Conservation (phyloP, 2,113 vertebrate species). For the Lamprologus callipterus region DNA sequence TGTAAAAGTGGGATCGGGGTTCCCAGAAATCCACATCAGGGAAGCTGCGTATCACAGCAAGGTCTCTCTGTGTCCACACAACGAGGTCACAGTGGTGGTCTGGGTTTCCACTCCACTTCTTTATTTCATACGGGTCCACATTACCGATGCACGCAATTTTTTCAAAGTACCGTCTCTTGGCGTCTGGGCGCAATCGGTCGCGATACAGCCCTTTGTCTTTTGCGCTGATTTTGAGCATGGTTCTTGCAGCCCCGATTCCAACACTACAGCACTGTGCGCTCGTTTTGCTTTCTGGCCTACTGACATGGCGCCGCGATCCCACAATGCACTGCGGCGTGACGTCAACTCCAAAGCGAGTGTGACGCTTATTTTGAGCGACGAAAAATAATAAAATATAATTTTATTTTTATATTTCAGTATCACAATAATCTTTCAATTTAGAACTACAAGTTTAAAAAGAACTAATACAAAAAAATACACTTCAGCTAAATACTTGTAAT, state of each 20-base stretch:
- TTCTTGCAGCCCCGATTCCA: neutral
- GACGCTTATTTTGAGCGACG: neutral
- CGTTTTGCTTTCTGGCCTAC: rapidly evolving
- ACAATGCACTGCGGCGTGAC: neutral
- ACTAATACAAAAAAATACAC: neutral
- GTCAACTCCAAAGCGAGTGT: neutral
- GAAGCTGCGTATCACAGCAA: too few relatives aligned
- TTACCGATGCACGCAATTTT: neutral
- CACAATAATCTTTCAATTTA: neutral
- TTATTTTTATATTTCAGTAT: neutral
- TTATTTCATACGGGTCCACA: neutral
- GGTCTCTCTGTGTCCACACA: rapidly evolving
- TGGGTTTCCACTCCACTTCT: neutral
- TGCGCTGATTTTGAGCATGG: neutral
- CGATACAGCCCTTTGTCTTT: neutral
- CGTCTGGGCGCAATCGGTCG: neutral
- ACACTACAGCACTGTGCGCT: neutral
- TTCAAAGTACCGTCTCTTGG: neutral
- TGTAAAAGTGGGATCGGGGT: too few relatives aligned
- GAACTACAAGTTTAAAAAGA: neutral
- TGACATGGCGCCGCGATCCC: neutral
- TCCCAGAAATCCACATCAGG: too few relatives aligned
- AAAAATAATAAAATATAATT: neutral
- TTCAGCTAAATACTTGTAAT: neutral
- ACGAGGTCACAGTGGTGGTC: rapidly evolving